phyloP scores from a whole-genome alignment of 1,140 invertebrate genomes.

The Anastatus disparis region DNA sequence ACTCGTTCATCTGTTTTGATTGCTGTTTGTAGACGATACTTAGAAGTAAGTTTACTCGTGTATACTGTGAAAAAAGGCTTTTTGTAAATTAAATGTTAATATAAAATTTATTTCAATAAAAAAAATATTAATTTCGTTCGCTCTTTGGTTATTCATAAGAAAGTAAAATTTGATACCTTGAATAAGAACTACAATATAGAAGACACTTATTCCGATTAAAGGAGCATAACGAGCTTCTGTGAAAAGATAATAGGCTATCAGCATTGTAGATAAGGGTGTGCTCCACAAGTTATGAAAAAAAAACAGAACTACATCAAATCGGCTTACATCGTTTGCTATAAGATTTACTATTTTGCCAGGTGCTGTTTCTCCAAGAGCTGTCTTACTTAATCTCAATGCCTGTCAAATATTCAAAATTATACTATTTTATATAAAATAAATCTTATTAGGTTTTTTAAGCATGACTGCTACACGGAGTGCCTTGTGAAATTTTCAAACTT shows the following conservation, averaged over 20 bases:
- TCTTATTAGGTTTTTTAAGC: no score
- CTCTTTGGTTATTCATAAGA: no score
- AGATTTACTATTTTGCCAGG: conserved; percentile 88
- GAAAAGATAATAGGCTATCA: conserved; percentile 74
- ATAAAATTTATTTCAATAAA: neutral
- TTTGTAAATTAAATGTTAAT: no score
- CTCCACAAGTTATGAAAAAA: conserved; percentile 74
- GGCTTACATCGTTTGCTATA: conserved; percentile 81
- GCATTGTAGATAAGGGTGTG: conserved; percentile 73
- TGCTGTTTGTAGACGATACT: conserved; percentile 73
- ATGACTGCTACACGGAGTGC: no score
- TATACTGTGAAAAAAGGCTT: conserved; percentile 51
- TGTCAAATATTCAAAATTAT: conserved; percentile 45
- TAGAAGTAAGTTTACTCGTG: conserved; percentile 75
- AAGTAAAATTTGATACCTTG: conserved; percentile 68
- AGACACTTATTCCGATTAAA: conserved; percentile 75
- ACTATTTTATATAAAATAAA: no score
- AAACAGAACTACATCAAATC: conserved; percentile 72
- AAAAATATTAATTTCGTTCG: no score
- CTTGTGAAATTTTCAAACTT: no score
- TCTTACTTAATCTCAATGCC: conserved; percentile 72
- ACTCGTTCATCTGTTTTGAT: conserved; percentile 80
- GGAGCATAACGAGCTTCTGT: conserved; percentile 73
- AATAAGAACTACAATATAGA: conserved; percentile 78
- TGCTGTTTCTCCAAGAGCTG: conserved; percentile 79